Conservation (phyloP, 2,797 vertebrate species). For the Triplophysa bombifrons region DNA sequence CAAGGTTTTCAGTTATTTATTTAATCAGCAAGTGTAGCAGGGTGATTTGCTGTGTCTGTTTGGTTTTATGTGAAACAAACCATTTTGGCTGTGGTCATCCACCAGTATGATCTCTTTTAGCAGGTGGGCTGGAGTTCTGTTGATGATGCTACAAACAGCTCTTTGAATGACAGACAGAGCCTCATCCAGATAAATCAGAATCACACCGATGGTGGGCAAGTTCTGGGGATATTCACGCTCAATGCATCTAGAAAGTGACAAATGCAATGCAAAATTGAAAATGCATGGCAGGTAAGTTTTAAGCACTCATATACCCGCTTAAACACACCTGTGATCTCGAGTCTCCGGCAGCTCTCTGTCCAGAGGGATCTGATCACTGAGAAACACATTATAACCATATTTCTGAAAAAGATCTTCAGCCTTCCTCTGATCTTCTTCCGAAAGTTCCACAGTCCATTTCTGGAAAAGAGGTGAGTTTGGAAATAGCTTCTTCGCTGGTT, state of each 20-base stretch:
- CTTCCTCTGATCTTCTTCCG: slow-evolving; percentile 81
- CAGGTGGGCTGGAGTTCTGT: slow-evolving; percentile 72
- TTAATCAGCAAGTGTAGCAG: no score
- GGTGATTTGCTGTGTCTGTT: background rate
- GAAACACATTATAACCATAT: slow-evolving; percentile 92
- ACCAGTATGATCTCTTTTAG: slow-evolving; percentile 82
- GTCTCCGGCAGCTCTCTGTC: slow-evolving; percentile 86
- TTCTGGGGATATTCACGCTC: slow-evolving; percentile 69
- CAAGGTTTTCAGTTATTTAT: no score
- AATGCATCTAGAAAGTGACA: slow-evolving; percentile 68
- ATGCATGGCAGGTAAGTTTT: background rate
- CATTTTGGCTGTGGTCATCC: slow-evolving; percentile 78
- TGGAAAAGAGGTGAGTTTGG: slow-evolving; percentile 84
- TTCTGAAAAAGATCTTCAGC: slow-evolving; percentile 84
- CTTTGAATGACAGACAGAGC: slow-evolving; percentile 79
- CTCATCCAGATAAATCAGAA: slow-evolving; percentile 82
- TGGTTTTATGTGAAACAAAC: slow-evolving; percentile 59
- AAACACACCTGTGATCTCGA: slow-evolving; percentile 64
- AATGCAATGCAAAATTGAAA: background rate
- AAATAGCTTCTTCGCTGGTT: slow-evolving; percentile 76
- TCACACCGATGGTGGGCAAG: slow-evolving; percentile 74
- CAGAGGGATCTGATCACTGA: slow-evolving; percentile 88
- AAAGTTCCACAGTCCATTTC: slow-evolving; percentile 86
- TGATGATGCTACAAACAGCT: slow-evolving; percentile 76
- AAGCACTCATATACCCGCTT: background rate